Base-by-base conservation (phyloP, 2,113 vertebrate genomes). In the Hepsetus odoe region DNA sequence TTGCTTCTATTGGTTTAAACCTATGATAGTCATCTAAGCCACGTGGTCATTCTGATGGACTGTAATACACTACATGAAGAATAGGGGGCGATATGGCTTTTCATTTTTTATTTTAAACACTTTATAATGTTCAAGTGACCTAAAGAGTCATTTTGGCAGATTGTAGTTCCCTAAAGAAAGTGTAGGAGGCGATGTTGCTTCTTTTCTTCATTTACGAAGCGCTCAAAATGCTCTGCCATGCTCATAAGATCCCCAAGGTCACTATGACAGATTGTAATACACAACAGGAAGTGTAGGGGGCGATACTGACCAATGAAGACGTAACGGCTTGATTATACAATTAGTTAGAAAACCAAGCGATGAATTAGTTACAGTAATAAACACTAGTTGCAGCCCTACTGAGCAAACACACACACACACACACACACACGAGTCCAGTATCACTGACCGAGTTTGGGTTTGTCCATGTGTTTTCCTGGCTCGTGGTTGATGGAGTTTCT, bases 361-460 rank as follows among this genome's bases (percentile, higher is more conserved):
- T 5, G 6, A 1, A 51, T 22, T 55, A 10, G 24, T 24, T 1
- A 11, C 5, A 46, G 38, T 51, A 51, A 44, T 51, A 51, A 51
- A 10, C 9, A 42, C 14, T 18, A 26, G 46, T 20, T 49, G 46
- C 46, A 49, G 46, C 16, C 46, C 46, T 20, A 49, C 18, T 49
- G 4, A 20, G 18, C 46, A 20, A 46, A 5, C 40, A 49, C 59
- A 83, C 44, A 35, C 38, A 35, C 7, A 10, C 40, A 42, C 7
- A 12, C 49, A 46, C 26, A 16, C 59, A 79, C 44, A 59, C 4
- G 5, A 26, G 24, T 7, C 58, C 5, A 55, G 7, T 5, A 0
- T n/a, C 13, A 79, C 66, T 88, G 96, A 99, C 98, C 97, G 84
- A 99, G 94, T 65, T 91, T 82, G 2, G 97, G 97, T 82, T 91